Base-by-base conservation (phyloP, 1,140 invertebrate species). In the Cherax destructor region DNA sequence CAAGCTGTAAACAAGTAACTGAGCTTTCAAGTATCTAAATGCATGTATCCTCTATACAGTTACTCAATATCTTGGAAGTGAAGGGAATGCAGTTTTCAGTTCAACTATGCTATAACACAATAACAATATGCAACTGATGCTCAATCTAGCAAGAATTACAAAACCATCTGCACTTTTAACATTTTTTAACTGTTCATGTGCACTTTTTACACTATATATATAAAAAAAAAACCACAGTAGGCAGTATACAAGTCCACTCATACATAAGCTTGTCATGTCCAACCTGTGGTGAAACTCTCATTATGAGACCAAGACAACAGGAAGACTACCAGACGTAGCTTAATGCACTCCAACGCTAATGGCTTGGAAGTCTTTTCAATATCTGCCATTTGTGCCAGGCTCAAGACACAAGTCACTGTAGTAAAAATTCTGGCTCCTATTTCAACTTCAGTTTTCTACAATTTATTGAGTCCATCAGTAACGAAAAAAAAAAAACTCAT, bases 11-110 rank as follows among this genome's bases (percentile, higher is more conserved):
- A 88, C 85, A 92, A 92, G 87, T 92, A 88, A 87, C 79, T 92
- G 84, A 88, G 91, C 85, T 92, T 92, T 83, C 81, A 92, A 83
- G 79, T 87, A 92, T 87, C 84, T 92, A 92, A 92, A 92, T 92
- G 86, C 84, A 87, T 86, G 83, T 79, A 72, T 86, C 65, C 79
- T 86, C 72, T 87, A 92, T 91, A 85, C 83, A 91, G 65, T 92
- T 80, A 92, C 61, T 91, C 84, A 91, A 72, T 87, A 83, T 83
- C 80, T 76, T 92, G 85, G 81, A 92, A 87, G 81, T 83, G 81
- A 87, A 83, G 84, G 84, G 86, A 87, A 87, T 92, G 86, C 86
- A 92, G 59, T 87, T 92, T 81, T 91, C 89, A 81, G 59, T 83
- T 86, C 83, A 72, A 87, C 85, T 83, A 92, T 76, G 69, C 74